Conservation (phyloP, 2,888 invertebrate genomes). For the Pachliopta kotzebuea region DNA sequence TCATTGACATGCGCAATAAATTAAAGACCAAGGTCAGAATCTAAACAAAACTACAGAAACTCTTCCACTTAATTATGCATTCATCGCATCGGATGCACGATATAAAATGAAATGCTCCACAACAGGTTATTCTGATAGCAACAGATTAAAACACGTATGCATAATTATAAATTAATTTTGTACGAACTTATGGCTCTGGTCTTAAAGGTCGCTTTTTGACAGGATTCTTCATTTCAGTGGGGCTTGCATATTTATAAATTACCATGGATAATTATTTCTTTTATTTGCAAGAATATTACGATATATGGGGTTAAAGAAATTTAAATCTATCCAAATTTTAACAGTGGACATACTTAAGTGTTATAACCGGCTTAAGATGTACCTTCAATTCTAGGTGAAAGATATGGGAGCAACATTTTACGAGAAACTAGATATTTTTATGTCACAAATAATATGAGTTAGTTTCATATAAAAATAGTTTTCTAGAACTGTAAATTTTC, state of each 20-base stretch:
- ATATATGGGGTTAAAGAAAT: too few species aligned
- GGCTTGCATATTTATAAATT: conserved; percentile 3
- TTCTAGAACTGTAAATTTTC: too few species aligned
- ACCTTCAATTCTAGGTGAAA: too few species aligned
- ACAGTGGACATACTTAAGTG: too few species aligned
- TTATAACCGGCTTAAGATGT: too few species aligned
- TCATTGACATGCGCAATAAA: too few species aligned
- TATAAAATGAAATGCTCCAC: conserved; percentile 71
- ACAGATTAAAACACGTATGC: conserved; percentile 66
- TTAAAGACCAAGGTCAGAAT: conserved; percentile 31
- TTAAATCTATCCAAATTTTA: too few species aligned
- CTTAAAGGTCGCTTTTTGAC: conserved; percentile 43
- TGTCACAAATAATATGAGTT: too few species aligned
- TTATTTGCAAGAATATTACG: background rate
- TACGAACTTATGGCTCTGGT: conserved; percentile 51
- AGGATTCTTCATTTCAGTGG: conserved; percentile 5
- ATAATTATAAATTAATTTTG: conserved; percentile 43
- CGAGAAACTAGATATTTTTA: too few species aligned
- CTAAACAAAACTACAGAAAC: conserved; percentile 66
- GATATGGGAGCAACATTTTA: too few species aligned
- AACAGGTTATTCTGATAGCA: conserved; percentile 74
- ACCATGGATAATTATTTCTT: background rate
- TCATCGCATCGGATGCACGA: conserved; percentile 69
- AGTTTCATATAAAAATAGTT: too few species aligned
- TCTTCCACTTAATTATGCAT: conserved; percentile 77